phyloP scores from a whole-genome alignment of 2,113 vertebrate species.

The Aplodontia rufa region DNA sequence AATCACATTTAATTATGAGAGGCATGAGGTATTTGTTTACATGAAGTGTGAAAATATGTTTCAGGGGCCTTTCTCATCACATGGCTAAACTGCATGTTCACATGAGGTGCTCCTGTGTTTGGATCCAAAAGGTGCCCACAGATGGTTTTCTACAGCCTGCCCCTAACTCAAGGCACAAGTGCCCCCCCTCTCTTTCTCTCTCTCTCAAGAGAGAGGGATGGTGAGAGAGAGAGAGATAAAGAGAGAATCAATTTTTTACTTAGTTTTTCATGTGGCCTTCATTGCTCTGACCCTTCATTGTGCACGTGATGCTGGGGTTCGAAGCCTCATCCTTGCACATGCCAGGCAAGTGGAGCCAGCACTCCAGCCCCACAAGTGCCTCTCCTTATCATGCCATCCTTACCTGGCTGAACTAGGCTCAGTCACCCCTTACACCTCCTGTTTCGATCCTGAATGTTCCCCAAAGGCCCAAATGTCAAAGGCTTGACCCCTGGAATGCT shows the following conservation, averaged over 20 bases:
- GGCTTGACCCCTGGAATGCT: too few relatives aligned
- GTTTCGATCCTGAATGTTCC: not conserved
- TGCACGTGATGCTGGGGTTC: too few relatives aligned
- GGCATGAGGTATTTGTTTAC: not conserved
- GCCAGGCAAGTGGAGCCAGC: too few relatives aligned
- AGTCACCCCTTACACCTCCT: not conserved
- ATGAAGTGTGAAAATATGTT: not conserved
- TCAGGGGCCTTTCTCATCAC: not conserved
- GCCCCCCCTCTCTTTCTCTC: too few relatives aligned
- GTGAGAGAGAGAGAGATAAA: too few relatives aligned
- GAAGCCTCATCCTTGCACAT: too few relatives aligned
- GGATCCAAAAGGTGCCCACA: not conserved
- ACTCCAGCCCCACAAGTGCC: too few relatives aligned
- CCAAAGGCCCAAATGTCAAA: not conserved
- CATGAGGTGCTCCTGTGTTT: not conserved
- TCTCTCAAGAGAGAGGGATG: too few relatives aligned
- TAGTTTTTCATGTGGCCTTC: too few relatives aligned
- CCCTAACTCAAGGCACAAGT: rapidly evolving
- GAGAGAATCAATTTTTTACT: too few relatives aligned
- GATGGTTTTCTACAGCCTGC: not conserved
- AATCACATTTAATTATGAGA: conserved; percentile 40
- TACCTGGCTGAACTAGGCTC: not conserved
- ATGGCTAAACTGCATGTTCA: not conserved
- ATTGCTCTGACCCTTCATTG: too few relatives aligned
- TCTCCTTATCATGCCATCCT: not conserved